A percentile compares a stretch with the other conserved stretches of the same genome.
Conservation (phyloP, 2,888 invertebrate genomes). For the Sminthurides aquaticus region DNA sequence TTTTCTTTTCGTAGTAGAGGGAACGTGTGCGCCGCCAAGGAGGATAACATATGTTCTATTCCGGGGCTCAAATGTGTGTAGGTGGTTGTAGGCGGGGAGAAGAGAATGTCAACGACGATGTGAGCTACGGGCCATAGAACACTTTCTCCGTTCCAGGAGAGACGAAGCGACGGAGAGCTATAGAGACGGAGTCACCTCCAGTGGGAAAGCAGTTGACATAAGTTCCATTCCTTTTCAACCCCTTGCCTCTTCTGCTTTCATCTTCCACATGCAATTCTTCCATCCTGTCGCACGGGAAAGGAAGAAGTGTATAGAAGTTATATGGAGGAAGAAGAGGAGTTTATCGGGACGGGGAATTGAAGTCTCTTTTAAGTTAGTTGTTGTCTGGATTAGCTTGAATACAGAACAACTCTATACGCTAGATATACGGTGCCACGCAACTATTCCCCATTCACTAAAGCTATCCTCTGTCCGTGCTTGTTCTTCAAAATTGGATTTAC, state of each 20-base stretch:
- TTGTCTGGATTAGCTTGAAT: background rate
- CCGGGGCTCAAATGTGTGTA: background rate
- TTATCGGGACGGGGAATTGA: background rate
- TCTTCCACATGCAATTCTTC: background rate
- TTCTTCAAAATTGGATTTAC: no score
- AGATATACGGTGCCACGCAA: no score
- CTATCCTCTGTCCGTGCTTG: no score
- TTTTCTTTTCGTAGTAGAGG: background rate
- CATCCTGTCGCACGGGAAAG: background rate
- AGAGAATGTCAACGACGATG: background rate
- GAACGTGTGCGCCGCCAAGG: background rate
- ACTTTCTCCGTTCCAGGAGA: no score
- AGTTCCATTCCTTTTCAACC: background rate
- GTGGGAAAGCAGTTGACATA: no score
- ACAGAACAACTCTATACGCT: background rate
- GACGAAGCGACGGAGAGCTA: no score
- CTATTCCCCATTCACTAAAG: no score
- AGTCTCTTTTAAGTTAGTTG: background rate
- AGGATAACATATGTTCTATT: background rate
- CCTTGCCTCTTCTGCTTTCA: background rate
- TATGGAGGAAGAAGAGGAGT: background rate
- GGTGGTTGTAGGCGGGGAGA: slow-evolving; percentile 4
- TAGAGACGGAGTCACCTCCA: no score
- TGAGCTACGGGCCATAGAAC: no score
- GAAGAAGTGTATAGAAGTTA: background rate